Evolutionary conservation across 1,140 invertebrate species (phyloP), one percentile per base, ranked within the genome.

Genomic region (Drosophila bipectinata): DNA sequence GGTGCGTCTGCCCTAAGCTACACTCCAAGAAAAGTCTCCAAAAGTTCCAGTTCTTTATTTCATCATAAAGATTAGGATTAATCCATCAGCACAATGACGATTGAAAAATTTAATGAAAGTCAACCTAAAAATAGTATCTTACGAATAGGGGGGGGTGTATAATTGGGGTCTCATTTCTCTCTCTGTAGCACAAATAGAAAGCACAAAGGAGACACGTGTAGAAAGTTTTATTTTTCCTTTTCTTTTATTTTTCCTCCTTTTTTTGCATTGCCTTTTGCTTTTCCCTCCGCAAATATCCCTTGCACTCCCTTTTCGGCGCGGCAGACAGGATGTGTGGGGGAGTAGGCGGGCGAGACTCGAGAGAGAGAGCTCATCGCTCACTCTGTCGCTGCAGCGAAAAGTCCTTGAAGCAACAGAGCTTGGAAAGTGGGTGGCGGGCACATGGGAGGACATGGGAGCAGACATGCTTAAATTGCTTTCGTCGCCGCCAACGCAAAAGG

Each of bases 361-460:
- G 41, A 58, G 30, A 14, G 28, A 30, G 24, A 68, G 53, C 24
- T 51, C 39, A 28, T 54, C 41, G 41, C 61, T 56, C 52, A 44
- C 59, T 9, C 53, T 56, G 61, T 21, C 44, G 26, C 9, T 54
- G 72, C 72, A 53, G 62, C 61, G 75, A 85, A 77, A 44, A 74
- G 81, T 85, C 81, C 81, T 85, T 85, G 82, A 85, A 81, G 79
- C 79, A 81, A 87, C 73, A 80, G 81, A 73, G 58, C 72, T 24
- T 8, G 4, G 24, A 24, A 52, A 37, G 48, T 53, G 51, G 66
- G 66, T 24, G 52, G 63, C 15, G 10, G 9, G 18, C 18, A 18
- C 18, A 18, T 18, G 18, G 18, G 15, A 51, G 34, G 41, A 26
- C 58, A 18, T 18, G 18, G 54, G 32, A 62, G 52, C 52, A 61